Evolutionary conservation across 2,113 vertebrate species (phyloP).

Genomic region (Sarotherodon lohbergeri): DNA sequence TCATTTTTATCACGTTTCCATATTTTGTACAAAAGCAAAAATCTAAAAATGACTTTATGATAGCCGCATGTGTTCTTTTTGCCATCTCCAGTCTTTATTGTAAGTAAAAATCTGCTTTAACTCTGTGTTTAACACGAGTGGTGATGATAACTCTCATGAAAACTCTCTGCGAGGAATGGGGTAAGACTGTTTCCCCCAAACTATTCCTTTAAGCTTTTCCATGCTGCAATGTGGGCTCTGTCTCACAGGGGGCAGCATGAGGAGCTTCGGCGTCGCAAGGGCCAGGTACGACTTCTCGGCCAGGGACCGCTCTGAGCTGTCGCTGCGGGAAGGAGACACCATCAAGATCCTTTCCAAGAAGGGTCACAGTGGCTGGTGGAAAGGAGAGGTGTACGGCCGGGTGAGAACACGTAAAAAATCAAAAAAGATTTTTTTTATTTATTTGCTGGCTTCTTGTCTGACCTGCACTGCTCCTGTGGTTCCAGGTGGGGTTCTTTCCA

Average conservation of each 20-base stretch:
- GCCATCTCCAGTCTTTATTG: background rate
- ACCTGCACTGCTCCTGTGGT: background rate
- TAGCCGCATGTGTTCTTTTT: background rate
- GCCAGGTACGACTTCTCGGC: constrained; percentile 90
- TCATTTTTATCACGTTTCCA: background rate
- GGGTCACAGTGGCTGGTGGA: constrained; percentile 88
- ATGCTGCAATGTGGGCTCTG: background rate
- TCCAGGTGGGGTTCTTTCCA: constrained; percentile 87
- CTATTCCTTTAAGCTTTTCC: background rate
- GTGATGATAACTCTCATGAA: background rate
- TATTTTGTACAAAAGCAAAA: background rate
- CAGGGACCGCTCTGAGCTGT: constrained; percentile 84
- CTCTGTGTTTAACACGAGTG: background rate
- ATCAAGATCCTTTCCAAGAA: constrained; percentile 91
- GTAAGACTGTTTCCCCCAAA: background rate
- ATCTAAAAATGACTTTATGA: background rate
- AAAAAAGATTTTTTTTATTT: background rate
- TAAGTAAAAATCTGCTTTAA: background rate
- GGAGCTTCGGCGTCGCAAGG: constrained; percentile 78
- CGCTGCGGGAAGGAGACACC: constrained; percentile 84
- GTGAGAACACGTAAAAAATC: constrained; percentile 55
- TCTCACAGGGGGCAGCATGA: constrained; percentile 68
- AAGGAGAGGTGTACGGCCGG: constrained; percentile 89
- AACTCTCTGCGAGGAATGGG: background rate
- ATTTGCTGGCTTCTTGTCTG: background rate